Base-by-base conservation (phyloP, 2,888 invertebrate species). In the Druceiella hillmani region DNA sequence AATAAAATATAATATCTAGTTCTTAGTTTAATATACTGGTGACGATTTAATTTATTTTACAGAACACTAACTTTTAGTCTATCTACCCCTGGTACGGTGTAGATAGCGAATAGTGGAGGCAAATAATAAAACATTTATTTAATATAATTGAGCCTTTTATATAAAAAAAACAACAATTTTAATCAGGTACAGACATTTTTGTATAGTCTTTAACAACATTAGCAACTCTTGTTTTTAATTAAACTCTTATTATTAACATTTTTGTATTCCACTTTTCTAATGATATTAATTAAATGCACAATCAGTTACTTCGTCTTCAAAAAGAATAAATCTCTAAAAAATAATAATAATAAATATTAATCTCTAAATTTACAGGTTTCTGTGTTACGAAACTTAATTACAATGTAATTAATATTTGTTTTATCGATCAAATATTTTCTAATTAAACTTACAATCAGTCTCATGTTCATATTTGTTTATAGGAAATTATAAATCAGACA, bases 61-160 rank as follows among this genome's bases (percentile, higher is more conserved):
- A n/a, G n/a, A n/a, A n/a, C n/a, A 39, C 17, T 17, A 39, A 33
- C 33, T 29, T n/a, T n/a, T n/a, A n/a, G n/a, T n/a, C 39, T 34
- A 34, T 38, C 14, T 33, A 34, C 34, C 39, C 39, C 39, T 24
- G 34, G 36, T n/a, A n/a, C n/a, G n/a, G 32, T 35, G 40, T 40
- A 40, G 22, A 16, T 40, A 22, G 40, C 35, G 35, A 36, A 40
- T 40, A 40, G 33, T 29, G 28, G 33, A 38, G 33, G 22, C 32
- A 32, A 38, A 11, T 33, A 32, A 38, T 33, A 38, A 32, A 33
- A 38, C 27, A 16, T 14, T 33, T 32, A 33, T 37, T 37, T 3
- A 37, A 37, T 31, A 31, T 37, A 37, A 31, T 22, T 24, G 17
- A 37, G 14, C 37, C 27, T 10, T 37, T 31, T 28, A 20, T 33